A percentile compares a stretch with the other conserved stretches of the same genome.
phyloP scores from a whole-genome alignment of 2,888 invertebrate species.

The Bellardia bayeri region DNA sequence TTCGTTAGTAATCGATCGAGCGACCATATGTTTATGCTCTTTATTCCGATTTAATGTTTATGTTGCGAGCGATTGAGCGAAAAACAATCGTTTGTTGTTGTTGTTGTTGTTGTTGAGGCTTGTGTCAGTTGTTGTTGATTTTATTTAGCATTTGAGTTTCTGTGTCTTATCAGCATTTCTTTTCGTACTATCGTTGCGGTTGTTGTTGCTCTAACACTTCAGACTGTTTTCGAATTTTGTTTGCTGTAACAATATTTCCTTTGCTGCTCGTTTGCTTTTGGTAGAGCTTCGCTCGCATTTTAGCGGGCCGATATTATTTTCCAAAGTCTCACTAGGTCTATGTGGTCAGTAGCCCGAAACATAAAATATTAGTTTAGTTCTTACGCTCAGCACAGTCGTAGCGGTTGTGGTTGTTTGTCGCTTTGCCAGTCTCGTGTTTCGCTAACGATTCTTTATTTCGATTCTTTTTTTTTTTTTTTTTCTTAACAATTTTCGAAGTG shows the following conservation, averaged over 20 bases:
- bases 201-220: conserved; percentile 31
- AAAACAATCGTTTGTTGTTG: not conserved
- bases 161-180: conserved; percentile 30
- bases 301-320: conserved; percentile 20
- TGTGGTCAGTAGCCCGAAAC: conserved; percentile 57
- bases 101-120: not conserved
- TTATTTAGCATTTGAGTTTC: not conserved
- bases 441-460: not conserved
- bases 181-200: not conserved
- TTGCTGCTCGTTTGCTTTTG: conserved; percentile 18
- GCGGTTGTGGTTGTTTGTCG: conserved; percentile 24
- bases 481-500: conserved; percentile 44
- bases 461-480: conserved; percentile 6
- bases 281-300: conserved; percentile 7
- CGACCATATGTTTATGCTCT: not conserved
- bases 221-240: conserved; percentile 21
- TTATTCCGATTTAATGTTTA: not conserved
- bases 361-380: conserved; percentile 60
- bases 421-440: not conserved
- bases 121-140: conserved; percentile 2
- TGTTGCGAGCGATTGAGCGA: not conserved
- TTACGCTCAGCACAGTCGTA: conserved; percentile 47
- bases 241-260: conserved; percentile 29
- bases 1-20: not conserved
- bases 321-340: conserved; percentile 45